Conservation (phyloP, 2,797 vertebrate genomes). For the Rhinophrynus dorsalis region DNA sequence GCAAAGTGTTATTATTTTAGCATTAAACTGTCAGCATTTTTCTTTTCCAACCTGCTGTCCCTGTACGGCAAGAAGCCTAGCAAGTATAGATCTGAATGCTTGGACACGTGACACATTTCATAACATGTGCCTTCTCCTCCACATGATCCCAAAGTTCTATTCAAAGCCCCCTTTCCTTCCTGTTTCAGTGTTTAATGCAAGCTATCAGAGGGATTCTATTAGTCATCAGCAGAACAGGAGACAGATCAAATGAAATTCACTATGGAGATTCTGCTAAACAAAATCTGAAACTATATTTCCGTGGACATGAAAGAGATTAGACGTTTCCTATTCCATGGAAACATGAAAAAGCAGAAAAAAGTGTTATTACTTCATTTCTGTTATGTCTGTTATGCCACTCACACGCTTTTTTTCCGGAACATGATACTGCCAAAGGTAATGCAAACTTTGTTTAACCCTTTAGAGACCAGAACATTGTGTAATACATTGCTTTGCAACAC, state of each 20-base stretch:
- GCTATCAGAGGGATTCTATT: slow-evolving; percentile 10
- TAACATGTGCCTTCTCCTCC: slow-evolving; percentile 16
- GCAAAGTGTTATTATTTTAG: too few species aligned
- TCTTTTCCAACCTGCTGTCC: slow-evolving; percentile 14
- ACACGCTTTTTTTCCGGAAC: too few species aligned
- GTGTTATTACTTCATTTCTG: neutral
- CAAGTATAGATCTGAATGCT: neutral
- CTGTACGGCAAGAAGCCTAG: neutral
- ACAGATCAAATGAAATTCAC: neutral
- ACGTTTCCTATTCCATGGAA: neutral
- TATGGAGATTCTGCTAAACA: slow-evolving; percentile 20
- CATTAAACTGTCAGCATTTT: too few species aligned
- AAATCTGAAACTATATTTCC: neutral
- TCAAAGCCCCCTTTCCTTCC: slow-evolving; percentile 53
- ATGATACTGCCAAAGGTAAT: too few species aligned
- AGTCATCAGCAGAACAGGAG: slow-evolving; percentile 5
- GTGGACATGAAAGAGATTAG: neutral
- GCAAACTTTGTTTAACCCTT: too few species aligned
- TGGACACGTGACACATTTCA: neutral
- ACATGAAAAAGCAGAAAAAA: neutral
- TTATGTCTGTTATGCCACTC: too few species aligned
- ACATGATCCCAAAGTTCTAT: slow-evolving; percentile 45
- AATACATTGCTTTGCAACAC: too few species aligned
- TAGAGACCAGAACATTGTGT: too few species aligned
- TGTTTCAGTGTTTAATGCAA: slow-evolving; percentile 22